Evolutionary conservation across 2,113 vertebrate species (phyloP).

Genomic region (Enhydra lutris): DNA sequence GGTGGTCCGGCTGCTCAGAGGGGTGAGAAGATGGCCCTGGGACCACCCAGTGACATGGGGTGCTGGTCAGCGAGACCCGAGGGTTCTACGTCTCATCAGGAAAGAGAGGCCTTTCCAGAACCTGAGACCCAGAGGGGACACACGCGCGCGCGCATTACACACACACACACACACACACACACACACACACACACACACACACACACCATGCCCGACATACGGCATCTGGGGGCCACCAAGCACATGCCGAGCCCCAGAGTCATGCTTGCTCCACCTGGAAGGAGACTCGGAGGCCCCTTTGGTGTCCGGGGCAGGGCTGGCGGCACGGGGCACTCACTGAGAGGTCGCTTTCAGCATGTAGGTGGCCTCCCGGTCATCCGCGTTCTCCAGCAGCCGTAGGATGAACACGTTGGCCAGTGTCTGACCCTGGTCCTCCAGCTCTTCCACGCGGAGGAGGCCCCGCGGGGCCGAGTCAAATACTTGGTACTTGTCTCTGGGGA

Average conservation of each 20-base stretch:
- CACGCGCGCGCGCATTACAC: accelerated
- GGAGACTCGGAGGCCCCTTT: accelerated
- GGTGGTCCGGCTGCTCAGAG: not conserved
- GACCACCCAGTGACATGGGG: accelerated
- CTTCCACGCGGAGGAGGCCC: conserved; percentile 94
- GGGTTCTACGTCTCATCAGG: not conserved
- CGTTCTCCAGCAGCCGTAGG: conserved; percentile 93
- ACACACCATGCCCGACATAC: too few relatives aligned
- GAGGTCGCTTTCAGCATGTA: conserved; percentile 95
- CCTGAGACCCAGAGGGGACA: not conserved
- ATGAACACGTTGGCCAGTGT: conserved; percentile 93
- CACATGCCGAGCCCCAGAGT: not conserved
- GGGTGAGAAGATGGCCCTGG: accelerated
- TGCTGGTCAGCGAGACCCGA: not conserved
- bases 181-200: too few relatives aligned
- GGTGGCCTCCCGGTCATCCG: conserved; percentile 90
- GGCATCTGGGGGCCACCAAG: not conserved
- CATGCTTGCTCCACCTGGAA: not conserved
- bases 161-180: too few relatives aligned
- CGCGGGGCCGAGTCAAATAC: conserved; percentile 93
- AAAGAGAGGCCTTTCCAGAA: not conserved
- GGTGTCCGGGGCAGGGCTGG: accelerated
- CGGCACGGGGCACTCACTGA: conserved; percentile 86
- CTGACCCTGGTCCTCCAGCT: conserved; percentile 96
- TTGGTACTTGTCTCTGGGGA: conserved; percentile 92